A percentile compares a stretch with the other conserved stretches of the same genome.
Evolutionary conservation across 2,888 invertebrate species (phyloP).

Genomic region (Hydraecia micacea): DNA sequence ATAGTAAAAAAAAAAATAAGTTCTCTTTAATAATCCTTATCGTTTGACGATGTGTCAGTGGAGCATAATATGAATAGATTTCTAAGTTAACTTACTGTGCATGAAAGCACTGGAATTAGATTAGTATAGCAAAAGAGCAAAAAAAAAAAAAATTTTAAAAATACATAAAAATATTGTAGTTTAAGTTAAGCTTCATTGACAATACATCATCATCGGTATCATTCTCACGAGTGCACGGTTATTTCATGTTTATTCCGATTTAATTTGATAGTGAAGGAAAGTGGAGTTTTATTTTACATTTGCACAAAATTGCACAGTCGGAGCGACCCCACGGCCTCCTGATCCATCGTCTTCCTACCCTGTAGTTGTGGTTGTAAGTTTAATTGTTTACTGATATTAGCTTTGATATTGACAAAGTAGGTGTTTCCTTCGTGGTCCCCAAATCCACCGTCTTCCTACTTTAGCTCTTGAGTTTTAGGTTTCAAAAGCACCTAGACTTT

Average conservation of each 20-base stretch:
- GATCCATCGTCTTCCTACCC: slow-evolving; percentile 52
- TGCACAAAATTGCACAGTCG: slow-evolving; percentile 41
- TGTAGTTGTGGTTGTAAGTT: slow-evolving; percentile 38
- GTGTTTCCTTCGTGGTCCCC: neutral
- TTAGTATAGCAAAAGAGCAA: neutral
- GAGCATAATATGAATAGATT: neutral
- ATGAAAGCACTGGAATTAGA: neutral
- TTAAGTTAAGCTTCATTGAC: slow-evolving; percentile 18
- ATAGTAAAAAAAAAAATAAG: neutral
- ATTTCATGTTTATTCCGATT: slow-evolving; percentile 20
- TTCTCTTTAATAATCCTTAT: neutral
- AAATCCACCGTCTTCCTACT: slow-evolving; percentile 38
- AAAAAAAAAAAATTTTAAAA: neutral
- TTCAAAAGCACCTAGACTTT: neutral
- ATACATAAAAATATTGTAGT: neutral
- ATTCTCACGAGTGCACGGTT: slow-evolving; percentile 45
- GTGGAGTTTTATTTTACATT: slow-evolving; percentile 25
- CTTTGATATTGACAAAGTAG: slow-evolving; percentile 39
- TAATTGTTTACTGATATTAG: slow-evolving; percentile 26
- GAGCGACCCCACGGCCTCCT: slow-evolving; percentile 48
- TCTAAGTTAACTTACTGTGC: slow-evolving; percentile 11
- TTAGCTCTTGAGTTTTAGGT: slow-evolving; percentile 7
- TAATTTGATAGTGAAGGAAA: slow-evolving; percentile 1
- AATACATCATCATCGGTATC: slow-evolving; percentile 13
- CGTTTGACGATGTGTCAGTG: slow-evolving; percentile 38